Evolutionary conservation across 2,113 vertebrate species (phyloP), one percentile per base, ranked within the genome.

Genomic region (Asarcornis scutulata): DNA sequence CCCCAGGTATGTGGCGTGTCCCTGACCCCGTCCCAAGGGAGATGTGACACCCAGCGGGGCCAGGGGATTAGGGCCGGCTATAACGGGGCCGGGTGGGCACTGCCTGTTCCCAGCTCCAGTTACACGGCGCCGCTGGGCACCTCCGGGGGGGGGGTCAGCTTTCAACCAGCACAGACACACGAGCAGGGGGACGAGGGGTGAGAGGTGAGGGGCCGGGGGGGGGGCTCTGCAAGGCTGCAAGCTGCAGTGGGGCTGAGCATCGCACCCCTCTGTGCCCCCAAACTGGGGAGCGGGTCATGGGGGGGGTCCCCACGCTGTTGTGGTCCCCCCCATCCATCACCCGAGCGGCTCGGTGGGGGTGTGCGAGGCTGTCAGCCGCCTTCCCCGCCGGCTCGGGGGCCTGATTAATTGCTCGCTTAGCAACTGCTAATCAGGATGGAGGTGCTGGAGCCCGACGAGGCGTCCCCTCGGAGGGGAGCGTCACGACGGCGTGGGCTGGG

Each of bases 21-120:
- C 55, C 83, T 34, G 68, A 2, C 21, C 60, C 50, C 6, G 1
- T 5, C 32, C 38, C 63, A 0, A 2, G 15, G 20, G 29, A 11
- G 42, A 71, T 8, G 77, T 36, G 93, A 84, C 73, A 71, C 12
- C 59, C n/a, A 23, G 50, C n/a, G 59, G 1, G 1, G 76, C 38
- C 26, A 36, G 38, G 7, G 79, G 93, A 89, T 96, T 92, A 96
- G 86, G 68, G 50, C 12, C 1, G 36, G 88, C 89, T 96, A 86
- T 81, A 88, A 90, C 1, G 17, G 88, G 88, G 88, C 63, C 1
- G 18, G 29, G 56, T 32, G 80, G n/a, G 73, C 91, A 80, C 63
- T 13, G n/a, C 20, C 17, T 6, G 0, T 8, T 53, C 68, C 89
- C 17, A 0, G 83, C 91, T 96, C 93, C 0, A 5, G 89, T 96